Base-by-base conservation (phyloP, 2,113 vertebrate genomes). In the Cryptotis parvus region DNA sequence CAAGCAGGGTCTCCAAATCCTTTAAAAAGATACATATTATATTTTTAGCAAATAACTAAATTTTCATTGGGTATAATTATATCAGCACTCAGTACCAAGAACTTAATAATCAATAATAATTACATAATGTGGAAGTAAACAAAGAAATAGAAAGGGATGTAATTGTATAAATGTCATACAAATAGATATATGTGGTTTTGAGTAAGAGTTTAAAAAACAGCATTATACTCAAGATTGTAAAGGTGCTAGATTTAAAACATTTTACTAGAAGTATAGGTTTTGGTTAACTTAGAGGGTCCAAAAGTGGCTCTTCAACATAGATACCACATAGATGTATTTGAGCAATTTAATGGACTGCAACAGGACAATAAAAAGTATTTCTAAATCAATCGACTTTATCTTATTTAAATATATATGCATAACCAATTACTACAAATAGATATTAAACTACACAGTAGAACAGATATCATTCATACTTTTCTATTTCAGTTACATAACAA, bases 1-100 rank as follows among this genome's bases (percentile, higher is more conserved):
- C 98, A 99, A 14, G 99, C 99, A 22, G 99, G 99, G 94, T 99
- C 99, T 85, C 99, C 99, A 97, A 99, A 91, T 35, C 99, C 99
- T 97, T 96, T 99, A 95, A 87, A 93, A 92, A 95, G 89, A 97
- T 94, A 96, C 31, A 95, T 43, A 49, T 80, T 68, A 58, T 73
- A 88, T 14, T 37, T 81, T 49, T 91, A 87, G 81, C n/a, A 85
- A 76, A 84, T 55, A 20, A 55, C 76, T 66, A 26, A 33, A 72
- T 35, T 78, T 27, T 41, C 75, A 86, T 22, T 49, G 29, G 29
- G 24, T 22, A 43, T 22, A 74, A 55, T 73, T 73, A 65, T 72
- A 37, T 78, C 16, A 68, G 49, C 79, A 43, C 3, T 87, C 82
- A 63, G 24, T 58, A 22, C 55, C 55, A 58, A 24, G 18, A 22